Evolutionary conservation across 1,140 invertebrate species (phyloP).

Genomic region (Oppia nitens): DNA sequence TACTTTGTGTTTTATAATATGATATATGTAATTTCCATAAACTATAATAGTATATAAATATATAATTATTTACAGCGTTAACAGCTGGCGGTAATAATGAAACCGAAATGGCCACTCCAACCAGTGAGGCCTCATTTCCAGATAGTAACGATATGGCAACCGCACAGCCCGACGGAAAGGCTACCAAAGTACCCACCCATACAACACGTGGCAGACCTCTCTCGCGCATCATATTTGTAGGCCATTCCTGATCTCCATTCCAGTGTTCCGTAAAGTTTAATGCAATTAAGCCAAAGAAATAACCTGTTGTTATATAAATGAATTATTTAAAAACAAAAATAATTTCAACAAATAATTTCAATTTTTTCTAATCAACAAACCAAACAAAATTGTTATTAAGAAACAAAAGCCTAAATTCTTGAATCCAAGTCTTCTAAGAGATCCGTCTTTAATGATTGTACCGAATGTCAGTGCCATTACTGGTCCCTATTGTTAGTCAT

Average conservation of each 20-base stretch:
- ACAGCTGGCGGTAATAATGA: constrained; percentile 69
- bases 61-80: constrained; percentile 55
- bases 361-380: constrained; percentile 22
- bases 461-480: constrained; percentile 71
- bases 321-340: neutral
- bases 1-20: too few species aligned
- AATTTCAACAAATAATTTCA: neutral
- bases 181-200: constrained; percentile 47
- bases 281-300: constrained; percentile 55
- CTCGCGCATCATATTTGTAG: constrained; percentile 58
- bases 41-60: too few species aligned
- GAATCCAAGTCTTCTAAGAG: constrained; percentile 44
- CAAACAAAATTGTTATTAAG: constrained; percentile 46
- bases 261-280: constrained; percentile 48
- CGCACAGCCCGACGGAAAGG: constrained; percentile 52
- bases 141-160: constrained; percentile 68
- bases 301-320: constrained; percentile 34
- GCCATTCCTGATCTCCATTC: constrained; percentile 56
- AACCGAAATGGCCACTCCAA: constrained; percentile 74
- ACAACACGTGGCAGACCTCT: constrained; percentile 44
- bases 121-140: constrained; percentile 61
- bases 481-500: constrained; percentile 39
- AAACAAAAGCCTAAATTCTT: constrained; percentile 50
- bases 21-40: too few species aligned
- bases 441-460: constrained; percentile 51